Evolutionary conservation across 2,888 invertebrate species (phyloP).

Genomic region (Germaria angustata): DNA sequence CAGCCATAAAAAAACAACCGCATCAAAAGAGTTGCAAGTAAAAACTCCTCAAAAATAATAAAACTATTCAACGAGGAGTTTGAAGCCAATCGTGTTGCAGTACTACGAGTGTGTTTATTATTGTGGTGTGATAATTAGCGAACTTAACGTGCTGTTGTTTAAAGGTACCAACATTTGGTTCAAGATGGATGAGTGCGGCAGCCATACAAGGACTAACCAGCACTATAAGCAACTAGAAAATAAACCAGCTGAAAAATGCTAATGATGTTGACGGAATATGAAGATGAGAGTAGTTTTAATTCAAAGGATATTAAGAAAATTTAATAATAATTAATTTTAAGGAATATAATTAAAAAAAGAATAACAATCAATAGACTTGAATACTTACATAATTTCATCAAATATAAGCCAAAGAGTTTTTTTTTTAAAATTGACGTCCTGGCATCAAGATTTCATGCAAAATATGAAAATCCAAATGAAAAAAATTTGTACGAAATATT

Average conservation of each 20-base stretch:
- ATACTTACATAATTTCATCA: too few relatives aligned
- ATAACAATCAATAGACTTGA: too few relatives aligned
- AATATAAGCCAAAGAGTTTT: not conserved
- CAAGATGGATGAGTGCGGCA: not conserved
- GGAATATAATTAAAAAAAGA: not conserved
- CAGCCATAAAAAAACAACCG: constrained; percentile 10
- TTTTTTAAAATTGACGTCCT: not conserved
- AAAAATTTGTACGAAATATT: too few relatives aligned
- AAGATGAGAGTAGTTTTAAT: not conserved
- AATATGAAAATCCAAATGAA: too few relatives aligned
- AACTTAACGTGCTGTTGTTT: constrained; percentile 18
- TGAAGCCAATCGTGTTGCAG: constrained; percentile 28
- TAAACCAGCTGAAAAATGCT: constrained; percentile 5
- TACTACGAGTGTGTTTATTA: constrained; percentile 46
- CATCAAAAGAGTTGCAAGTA: not conserved
- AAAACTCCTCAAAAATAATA: not conserved
- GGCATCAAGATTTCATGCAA: too few relatives aligned
- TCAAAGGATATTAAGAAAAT: not conserved
- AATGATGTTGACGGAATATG: constrained; percentile 29
- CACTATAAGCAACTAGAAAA: constrained; percentile 7
- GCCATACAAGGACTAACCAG: not conserved
- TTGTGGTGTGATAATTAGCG: constrained; percentile 57
- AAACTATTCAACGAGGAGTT: not conserved
- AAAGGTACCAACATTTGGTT: not conserved
- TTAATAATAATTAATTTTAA: not conserved